These are phyloP conservation scores for Hypomesus transpacificus DNA, from an alignment of 2,113 vertebrate species.

Conservation along the genomic window DNA sequence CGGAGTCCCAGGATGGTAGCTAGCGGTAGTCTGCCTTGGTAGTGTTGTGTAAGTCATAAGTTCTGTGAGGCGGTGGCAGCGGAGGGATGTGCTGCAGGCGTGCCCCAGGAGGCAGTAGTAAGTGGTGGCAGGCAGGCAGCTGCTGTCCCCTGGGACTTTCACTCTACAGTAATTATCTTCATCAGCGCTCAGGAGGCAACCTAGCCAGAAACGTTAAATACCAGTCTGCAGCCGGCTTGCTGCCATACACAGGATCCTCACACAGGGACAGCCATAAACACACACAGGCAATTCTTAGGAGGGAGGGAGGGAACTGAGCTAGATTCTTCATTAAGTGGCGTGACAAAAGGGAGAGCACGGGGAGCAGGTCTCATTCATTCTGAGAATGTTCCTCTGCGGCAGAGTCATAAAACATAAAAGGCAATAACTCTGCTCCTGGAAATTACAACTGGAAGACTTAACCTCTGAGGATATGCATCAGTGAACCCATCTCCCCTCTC, in stretches of 20 bases:
- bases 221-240: conserved; percentile 26
- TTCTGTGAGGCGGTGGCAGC: conserved; percentile 17
- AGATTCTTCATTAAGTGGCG: conserved; percentile 34
- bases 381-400: conserved; percentile 17
- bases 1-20: too few relatives aligned
- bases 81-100: conserved; percentile 29
- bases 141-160: conserved; percentile 54
- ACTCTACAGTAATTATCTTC: conserved; percentile 73
- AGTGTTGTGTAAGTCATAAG: too few relatives aligned
- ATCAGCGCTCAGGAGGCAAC: conserved; percentile 59
- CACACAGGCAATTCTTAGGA: conserved; percentile 59
- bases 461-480: conserved; percentile 21
- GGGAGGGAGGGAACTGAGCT: conserved; percentile 3
- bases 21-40: too few relatives aligned
- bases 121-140: conserved; percentile 45
- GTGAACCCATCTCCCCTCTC: neutral
- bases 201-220: conserved; percentile 42
- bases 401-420: conserved; percentile 17
- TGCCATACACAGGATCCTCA: conserved; percentile 2
- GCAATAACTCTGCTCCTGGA: conserved; percentile 7
- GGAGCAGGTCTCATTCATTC: conserved; percentile 15
- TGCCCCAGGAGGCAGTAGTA: conserved; percentile 38
- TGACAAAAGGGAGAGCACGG: neutral
- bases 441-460: conserved; percentile 17
- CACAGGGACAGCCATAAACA: conserved; percentile 31